Conservation (phyloP, 23 tunicate genomes). For the Botrylloides violaceus region DNA sequence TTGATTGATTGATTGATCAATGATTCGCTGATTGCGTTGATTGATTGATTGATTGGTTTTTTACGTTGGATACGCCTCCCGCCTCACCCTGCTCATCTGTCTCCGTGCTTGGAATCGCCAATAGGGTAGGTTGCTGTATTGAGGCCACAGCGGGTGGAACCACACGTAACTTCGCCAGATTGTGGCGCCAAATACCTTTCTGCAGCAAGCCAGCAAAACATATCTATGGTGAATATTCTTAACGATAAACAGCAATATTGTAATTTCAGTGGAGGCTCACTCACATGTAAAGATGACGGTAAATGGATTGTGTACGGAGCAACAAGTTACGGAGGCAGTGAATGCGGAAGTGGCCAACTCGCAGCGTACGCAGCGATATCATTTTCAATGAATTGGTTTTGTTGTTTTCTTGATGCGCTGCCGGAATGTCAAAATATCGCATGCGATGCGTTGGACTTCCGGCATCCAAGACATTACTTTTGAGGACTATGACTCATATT, state of each 20-base stretch:
- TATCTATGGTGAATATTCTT: neutral
- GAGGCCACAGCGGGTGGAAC: too few relatives aligned
- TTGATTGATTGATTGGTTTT: too few relatives aligned
- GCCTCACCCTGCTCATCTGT: too few relatives aligned
- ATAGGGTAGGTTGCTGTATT: too few relatives aligned
- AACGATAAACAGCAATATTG: neutral
- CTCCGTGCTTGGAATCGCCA: too few relatives aligned
- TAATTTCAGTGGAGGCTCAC: slow-evolving; percentile 9
- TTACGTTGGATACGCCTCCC: too few relatives aligned
- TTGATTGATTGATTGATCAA: too few relatives aligned
- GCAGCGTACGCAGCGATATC: slow-evolving; percentile 12
- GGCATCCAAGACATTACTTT: neutral
- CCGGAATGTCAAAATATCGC: neutral
- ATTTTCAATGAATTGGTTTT: neutral
- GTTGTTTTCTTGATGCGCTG: slow-evolving; percentile 2
- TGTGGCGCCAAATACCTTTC: too few relatives aligned
- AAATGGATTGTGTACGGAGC: slow-evolving; percentile 1
- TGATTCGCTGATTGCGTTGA: too few relatives aligned
- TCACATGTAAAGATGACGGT: slow-evolving; percentile 1
- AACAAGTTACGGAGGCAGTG: neutral
- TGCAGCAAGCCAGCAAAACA: too few relatives aligned
- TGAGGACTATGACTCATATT: too few relatives aligned
- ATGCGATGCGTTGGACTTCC: neutral
- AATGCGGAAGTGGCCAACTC: neutral
- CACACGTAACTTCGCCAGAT: too few relatives aligned